Evolutionary conservation across 2,113 vertebrate genomes (phyloP).

Genomic region (Salvelinus fontinalis): DNA sequence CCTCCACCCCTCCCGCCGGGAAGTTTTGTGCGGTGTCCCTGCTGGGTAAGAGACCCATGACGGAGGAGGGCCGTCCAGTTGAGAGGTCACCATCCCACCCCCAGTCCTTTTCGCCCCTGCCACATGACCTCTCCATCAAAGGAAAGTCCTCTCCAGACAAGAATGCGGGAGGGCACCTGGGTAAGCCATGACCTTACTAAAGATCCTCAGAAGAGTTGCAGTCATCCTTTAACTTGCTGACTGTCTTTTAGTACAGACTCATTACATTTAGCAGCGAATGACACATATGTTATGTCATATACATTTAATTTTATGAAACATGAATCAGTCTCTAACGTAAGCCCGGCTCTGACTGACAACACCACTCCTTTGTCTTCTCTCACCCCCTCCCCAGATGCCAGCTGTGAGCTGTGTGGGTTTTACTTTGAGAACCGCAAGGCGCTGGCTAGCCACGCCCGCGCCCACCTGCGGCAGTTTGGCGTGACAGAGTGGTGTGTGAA

Average conservation of each 20-base stretch:
- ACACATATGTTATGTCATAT: neutral
- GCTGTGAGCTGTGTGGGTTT: constrained; percentile 93
- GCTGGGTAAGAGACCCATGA: constrained; percentile 76
- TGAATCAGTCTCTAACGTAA: neutral
- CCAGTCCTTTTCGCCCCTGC: constrained; percentile 75
- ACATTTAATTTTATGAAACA: neutral
- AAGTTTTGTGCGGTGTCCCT: constrained; percentile 77
- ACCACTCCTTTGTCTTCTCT: neutral
- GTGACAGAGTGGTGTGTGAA: constrained; percentile 98
- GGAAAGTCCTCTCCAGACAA: constrained; percentile 84
- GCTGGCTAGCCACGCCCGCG: constrained; percentile 90
- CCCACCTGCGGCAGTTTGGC: constrained; percentile 93
- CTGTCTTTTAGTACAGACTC: neutral
- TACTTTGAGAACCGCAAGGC: constrained; percentile 97
- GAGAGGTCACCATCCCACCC: constrained; percentile 44
- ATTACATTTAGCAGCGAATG: no score
- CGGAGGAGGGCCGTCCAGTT: constrained; percentile 69
- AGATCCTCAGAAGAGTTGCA: constrained; percentile 21
- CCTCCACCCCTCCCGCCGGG: constrained; percentile 59
- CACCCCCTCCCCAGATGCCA: constrained; percentile 76
- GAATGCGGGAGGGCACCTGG: constrained; percentile 72
- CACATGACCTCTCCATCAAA: constrained; percentile 85
- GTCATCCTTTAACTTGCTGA: neutral
- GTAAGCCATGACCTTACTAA: constrained; percentile 65
- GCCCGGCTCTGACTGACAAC: neutral